Conservation (phyloP, 2,797 vertebrate species). For the Girardinus metallicus region DNA sequence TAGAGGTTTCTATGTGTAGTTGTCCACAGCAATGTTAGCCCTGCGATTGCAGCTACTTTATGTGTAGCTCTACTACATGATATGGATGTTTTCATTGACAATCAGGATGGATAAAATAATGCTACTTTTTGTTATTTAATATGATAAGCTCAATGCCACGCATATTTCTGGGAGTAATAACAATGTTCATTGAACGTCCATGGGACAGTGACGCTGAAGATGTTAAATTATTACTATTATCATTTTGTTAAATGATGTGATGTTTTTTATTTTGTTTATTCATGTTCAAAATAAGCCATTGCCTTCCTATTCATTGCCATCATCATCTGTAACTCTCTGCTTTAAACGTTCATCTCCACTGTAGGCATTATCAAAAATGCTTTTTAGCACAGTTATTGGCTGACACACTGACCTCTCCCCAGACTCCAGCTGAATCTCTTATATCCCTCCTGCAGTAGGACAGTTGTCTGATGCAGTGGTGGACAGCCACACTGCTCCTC, state of each 20-base stretch:
- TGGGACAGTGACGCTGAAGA: not conserved
- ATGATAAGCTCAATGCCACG: not conserved
- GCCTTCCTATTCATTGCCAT: not conserved
- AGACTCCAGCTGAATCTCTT: constrained; percentile 90
- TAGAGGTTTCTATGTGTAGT: not conserved
- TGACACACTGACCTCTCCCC: constrained; percentile 90
- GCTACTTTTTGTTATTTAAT: not conserved
- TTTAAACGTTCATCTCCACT: not conserved
- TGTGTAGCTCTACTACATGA: not conserved
- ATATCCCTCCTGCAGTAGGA: constrained; percentile 96
- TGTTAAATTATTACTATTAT: not conserved
- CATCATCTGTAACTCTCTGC: not conserved
- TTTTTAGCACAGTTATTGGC: not conserved
- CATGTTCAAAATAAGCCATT: not conserved
- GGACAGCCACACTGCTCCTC: constrained; percentile 91
- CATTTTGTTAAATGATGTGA: not conserved
- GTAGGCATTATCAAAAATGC: not conserved
- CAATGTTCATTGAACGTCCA: too few relatives aligned
- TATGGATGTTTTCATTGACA: not conserved
- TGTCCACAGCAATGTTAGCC: not conserved
- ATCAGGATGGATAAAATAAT: not conserved
- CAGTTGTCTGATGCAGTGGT: constrained; percentile 95
- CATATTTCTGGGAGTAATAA: not conserved
- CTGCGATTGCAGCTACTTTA: not conserved
- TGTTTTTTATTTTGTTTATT: not conserved